phyloP scores from a whole-genome alignment of 2,888 invertebrate species.

The Dolomedes plantarius region DNA sequence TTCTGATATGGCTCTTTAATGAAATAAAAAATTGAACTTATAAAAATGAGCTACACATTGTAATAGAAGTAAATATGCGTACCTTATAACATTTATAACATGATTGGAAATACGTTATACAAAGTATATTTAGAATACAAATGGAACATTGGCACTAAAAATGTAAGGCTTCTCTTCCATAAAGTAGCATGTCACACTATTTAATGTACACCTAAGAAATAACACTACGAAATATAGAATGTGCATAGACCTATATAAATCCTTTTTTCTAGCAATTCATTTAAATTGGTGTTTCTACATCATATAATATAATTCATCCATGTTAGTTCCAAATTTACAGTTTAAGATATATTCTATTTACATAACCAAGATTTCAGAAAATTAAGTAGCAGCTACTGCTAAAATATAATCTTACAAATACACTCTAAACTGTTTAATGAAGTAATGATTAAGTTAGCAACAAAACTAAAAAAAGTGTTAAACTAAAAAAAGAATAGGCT shows the following conservation, averaged over 20 bases:
- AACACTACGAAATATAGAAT: background rate
- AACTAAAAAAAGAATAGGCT: too few relatives aligned
- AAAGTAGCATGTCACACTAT: background rate
- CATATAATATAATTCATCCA: background rate
- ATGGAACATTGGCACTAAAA: slow-evolving; percentile 1
- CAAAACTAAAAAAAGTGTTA: too few relatives aligned
- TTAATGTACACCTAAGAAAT: background rate
- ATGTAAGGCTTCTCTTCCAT: background rate
- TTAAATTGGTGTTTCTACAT: slow-evolving; percentile 1
- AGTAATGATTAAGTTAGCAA: too few relatives aligned
- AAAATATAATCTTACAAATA: too few relatives aligned
- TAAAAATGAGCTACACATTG: too few relatives aligned
- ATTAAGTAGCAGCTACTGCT: too few relatives aligned
- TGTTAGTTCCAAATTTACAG: background rate
- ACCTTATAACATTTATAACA: background rate
- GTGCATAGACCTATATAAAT: slow-evolving; percentile 7
- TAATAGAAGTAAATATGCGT: too few relatives aligned
- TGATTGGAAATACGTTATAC: background rate
- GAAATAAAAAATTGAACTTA: too few relatives aligned
- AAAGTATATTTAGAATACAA: slow-evolving; percentile 3
- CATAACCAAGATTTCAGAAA: background rate
- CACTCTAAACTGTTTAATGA: too few relatives aligned
- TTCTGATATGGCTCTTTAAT: too few relatives aligned
- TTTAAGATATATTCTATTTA: background rate
- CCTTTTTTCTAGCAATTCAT: background rate